Percentiles rank a stretch among this genome's conserved stretches.
phyloP scores from a whole-genome alignment of 2,113 vertebrate species.

The Ceyx cyanopectus region DNA sequence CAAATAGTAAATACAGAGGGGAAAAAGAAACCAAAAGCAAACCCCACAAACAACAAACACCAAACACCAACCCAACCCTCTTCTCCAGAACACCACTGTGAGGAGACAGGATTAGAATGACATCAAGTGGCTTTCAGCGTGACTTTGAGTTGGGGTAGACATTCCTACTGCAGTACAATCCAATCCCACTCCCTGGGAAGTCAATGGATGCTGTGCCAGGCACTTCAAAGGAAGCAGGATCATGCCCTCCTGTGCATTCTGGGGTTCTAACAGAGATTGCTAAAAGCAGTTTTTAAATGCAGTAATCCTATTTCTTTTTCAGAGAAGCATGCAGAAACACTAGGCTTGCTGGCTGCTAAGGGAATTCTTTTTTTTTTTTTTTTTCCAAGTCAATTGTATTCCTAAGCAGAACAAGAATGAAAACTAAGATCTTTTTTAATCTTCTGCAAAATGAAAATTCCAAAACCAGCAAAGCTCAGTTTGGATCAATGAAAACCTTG shows the following conservation, averaged over 20 bases:
- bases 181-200: conserved; percentile 56
- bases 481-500: conserved; percentile 30
- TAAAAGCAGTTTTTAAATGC: conserved; percentile 66
- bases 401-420: neutral
- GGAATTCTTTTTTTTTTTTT: conserved; percentile 7
- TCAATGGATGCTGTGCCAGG: conserved; percentile 56
- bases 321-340: conserved; percentile 35
- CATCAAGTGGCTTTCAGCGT: conserved; percentile 41
- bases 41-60: no score
- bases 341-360: conserved; percentile 39
- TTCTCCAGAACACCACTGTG: conserved; percentile 18
- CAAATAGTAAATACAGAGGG: conserved; percentile 29
- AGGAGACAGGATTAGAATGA: conserved; percentile 35
- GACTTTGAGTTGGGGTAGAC: conserved; percentile 56
- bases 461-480: neutral
- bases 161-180: conserved; percentile 47
- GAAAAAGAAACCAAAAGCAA: no score
- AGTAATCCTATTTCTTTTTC: conserved; percentile 66
- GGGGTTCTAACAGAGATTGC: conserved; percentile 45
- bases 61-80: neutral
- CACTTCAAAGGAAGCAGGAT: conserved; percentile 66
- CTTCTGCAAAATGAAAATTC: conserved; percentile 18
- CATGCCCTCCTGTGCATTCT: conserved; percentile 58
- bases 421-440: neutral
- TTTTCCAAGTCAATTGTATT: conserved; percentile 10